Conservation (phyloP, 2,113 vertebrate species). For the Motacilla alba region DNA sequence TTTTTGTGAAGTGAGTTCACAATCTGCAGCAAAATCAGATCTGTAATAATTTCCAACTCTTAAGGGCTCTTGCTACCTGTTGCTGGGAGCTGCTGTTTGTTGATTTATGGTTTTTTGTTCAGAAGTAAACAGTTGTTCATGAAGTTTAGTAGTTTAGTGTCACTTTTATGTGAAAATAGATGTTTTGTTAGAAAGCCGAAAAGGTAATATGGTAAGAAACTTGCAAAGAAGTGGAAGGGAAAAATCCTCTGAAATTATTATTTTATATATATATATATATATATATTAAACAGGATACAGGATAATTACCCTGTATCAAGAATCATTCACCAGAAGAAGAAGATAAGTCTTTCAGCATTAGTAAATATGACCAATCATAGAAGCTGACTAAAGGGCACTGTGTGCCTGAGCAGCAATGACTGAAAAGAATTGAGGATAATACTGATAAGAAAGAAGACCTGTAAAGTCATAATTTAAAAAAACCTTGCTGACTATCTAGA, state of each 20-base stretch:
- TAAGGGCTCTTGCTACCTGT: neutral
- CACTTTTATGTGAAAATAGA: neutral
- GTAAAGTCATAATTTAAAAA: neutral
- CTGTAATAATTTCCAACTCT: fast-evolving
- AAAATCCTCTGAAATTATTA: neutral
- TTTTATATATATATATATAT: too few species aligned
- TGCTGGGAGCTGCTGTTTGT: neutral
- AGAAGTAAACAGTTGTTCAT: neutral
- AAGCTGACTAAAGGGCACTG: neutral
- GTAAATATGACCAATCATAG: neutral
- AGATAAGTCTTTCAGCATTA: neutral
- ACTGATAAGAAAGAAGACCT: neutral
- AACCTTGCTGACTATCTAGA: fast-evolving
- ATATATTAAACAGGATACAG: neutral
- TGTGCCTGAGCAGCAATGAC: neutral
- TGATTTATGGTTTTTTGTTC: neutral
- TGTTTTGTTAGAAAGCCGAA: neutral
- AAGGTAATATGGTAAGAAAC: neutral
- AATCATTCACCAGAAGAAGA: neutral
- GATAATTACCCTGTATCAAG: neutral
- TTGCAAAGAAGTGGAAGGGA: neutral
- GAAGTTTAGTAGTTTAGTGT: neutral
- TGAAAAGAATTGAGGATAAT: neutral
- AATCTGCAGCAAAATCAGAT: neutral
- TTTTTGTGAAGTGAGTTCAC: neutral